phyloP scores from a whole-genome alignment of 2,888 invertebrate genomes.

The Cataglyphis altisquamis region DNA sequence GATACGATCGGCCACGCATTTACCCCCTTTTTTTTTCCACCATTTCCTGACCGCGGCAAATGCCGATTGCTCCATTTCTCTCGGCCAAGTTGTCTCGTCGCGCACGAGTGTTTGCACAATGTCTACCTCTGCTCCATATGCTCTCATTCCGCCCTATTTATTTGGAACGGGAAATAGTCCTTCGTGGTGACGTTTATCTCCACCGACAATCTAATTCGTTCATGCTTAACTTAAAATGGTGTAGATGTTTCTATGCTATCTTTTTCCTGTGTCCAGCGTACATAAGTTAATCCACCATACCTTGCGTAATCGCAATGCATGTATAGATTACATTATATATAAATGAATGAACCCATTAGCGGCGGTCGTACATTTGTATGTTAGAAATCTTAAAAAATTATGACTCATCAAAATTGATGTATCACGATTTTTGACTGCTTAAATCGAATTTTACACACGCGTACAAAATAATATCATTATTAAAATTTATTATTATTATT shows the following conservation, averaged over 20 bases:
- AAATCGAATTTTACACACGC: not conserved
- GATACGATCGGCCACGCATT: constrained; percentile 18
- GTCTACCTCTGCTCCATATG: constrained; percentile 27
- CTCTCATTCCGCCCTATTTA: constrained; percentile 46
- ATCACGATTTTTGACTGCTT: not conserved
- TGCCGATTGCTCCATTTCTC: constrained; percentile 41
- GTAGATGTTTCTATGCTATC: not conserved
- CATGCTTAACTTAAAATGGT: constrained; percentile 16
- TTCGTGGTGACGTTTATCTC: constrained; percentile 35
- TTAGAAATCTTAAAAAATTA: not conserved
- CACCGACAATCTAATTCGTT: constrained; percentile 35
- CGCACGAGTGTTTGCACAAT: constrained; percentile 41
- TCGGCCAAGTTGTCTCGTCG: constrained; percentile 32
- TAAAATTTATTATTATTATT: not conserved
- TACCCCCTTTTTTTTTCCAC: not conserved
- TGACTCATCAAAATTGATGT: not conserved
- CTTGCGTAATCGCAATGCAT: not conserved
- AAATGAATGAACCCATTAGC: not conserved
- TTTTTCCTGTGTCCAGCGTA: not conserved
- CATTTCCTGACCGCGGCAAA: constrained; percentile 45
- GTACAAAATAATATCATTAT: not conserved
- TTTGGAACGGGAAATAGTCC: constrained; percentile 49
- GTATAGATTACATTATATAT: not conserved
- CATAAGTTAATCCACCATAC: not conserved
- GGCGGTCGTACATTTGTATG: not conserved